A percentile compares a stretch with the other conserved stretches of the same genome.
Evolutionary conservation across 2,888 invertebrate genomes (phyloP).

Genomic region (Lucinisca nassula): DNA sequence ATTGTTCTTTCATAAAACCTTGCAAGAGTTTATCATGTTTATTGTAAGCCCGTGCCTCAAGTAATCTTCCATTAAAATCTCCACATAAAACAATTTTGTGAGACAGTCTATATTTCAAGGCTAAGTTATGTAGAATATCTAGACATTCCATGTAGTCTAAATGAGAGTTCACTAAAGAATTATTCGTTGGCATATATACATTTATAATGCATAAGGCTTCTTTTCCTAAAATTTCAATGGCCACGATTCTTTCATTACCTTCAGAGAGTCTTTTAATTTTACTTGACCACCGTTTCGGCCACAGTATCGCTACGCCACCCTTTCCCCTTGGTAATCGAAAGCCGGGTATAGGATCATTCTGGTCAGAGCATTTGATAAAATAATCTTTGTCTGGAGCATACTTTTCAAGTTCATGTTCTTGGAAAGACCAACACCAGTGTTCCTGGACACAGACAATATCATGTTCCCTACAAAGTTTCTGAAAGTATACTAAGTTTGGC

Average conservation of each 20-base stretch:
- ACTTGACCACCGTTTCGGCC: slow-evolving; percentile 3
- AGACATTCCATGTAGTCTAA: background rate
- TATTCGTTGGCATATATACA: background rate
- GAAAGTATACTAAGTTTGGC: background rate
- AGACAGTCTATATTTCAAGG: background rate
- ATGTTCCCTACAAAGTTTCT: background rate
- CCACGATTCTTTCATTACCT: background rate
- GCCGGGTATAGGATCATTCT: background rate
- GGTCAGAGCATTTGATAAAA: background rate
- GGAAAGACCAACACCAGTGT: background rate
- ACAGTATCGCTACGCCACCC: slow-evolving; percentile 6
- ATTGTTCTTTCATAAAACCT: too few species aligned
- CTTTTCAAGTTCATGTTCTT: background rate
- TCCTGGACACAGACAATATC: background rate
- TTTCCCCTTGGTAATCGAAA: background rate
- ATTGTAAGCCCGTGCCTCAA: background rate
- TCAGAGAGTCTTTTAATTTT: background rate
- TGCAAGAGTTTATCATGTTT: too few species aligned
- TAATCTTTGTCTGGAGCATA: background rate
- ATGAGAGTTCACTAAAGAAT: background rate
- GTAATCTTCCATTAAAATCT: background rate
- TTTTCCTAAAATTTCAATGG: background rate
- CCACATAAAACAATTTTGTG: slow-evolving; percentile 7
- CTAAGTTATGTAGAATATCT: background rate
- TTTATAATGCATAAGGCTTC: background rate